Percentiles rank a stretch among this genome's conserved stretches.
Evolutionary conservation across 2,797 vertebrate genomes (phyloP).

Genomic region (Chelidonichthys spinosus): DNA sequence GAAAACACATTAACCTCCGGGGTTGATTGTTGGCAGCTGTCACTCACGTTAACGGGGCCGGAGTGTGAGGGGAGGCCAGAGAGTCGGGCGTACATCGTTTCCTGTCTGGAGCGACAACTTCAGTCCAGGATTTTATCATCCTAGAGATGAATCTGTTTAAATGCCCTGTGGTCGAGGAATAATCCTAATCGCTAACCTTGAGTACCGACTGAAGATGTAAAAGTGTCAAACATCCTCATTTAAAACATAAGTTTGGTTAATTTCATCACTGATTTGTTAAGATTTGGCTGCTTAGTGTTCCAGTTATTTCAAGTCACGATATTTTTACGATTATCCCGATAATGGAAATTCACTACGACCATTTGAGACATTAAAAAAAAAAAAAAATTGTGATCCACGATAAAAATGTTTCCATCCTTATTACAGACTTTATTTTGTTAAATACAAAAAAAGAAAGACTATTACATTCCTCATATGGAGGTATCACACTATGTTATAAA

Average conservation of each 20-base stretch:
- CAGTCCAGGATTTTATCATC: not conserved
- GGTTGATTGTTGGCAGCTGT: not conserved
- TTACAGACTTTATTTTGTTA: not conserved
- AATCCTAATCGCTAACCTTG: too few relatives aligned
- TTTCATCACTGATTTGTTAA: not conserved
- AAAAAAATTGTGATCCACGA: too few relatives aligned
- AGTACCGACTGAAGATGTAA: not conserved
- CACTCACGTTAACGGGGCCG: not conserved
- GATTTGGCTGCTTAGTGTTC: not conserved
- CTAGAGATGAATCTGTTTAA: too few relatives aligned
- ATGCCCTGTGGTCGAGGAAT: too few relatives aligned
- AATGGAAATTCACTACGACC: too few relatives aligned
- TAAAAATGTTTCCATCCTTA: too few relatives aligned
- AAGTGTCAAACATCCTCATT: not conserved
- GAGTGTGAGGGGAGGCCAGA: not conserved
- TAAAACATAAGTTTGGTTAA: not conserved
- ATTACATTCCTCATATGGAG: not conserved
- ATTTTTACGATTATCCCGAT: too few relatives aligned
- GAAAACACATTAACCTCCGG: constrained; percentile 14
- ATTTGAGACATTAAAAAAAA: too few relatives aligned
- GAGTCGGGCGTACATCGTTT: constrained; percentile 11
- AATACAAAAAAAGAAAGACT: not conserved
- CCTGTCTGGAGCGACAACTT: constrained; percentile 25
- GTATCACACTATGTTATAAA: not conserved
- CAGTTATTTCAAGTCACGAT: too few relatives aligned